Evolutionary conservation across 1,140 invertebrate species (phyloP), one percentile per base, ranked within the genome.

Genomic region (Drosophila mauritiana): DNA sequence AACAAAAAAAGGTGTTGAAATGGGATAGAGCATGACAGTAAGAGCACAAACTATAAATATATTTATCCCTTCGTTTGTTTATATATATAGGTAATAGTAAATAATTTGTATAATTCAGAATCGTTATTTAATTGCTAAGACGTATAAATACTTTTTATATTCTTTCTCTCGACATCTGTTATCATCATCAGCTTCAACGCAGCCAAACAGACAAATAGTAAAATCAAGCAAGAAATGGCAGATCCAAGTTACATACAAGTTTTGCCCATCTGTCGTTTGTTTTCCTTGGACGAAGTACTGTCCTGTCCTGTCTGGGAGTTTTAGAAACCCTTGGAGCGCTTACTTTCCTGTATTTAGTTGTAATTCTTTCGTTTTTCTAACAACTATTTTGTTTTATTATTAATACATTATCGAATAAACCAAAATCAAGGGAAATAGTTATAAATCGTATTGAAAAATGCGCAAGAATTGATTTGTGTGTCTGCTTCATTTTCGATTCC

Each of bases 51-150:
- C 80, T 88, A 86, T 73, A 88, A 79, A 83, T 85, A 86, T 88
- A 83, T 86, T 79, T 79, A 76, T 85, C 64, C 64, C 37, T 68
- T 76, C 61, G 62, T 76, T 76, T 77, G 62, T 76, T 76, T 77
- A 77, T 77, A 77, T 77, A 77, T 76, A 68, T 76, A 77, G 62
- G 49, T 77, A 77, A 77, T 77, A 77, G 55, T 77, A 69, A 89
- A 83, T 83, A 83, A 80, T 83, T 88, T 83, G 70, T 88, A 86
- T 86, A 62, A 73, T 89, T 88, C 75, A 76, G 86, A 86, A 83
- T 79, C 63, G 79, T 88, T 63, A 73, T 89, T 88, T 89, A 88
- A 83, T 89, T 83, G 72, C 83, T 88, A 88, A 86, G 79, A 88
- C 67, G 79, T 86, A 86, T 86, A 86, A 86, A 88, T 88, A 88